These are phyloP conservation scores for Calvadosia cruxmelitensis DNA, from an alignment of 30 jellyfish, hydroid and myxozoan genomes.

Conservation along the genomic window DNA sequence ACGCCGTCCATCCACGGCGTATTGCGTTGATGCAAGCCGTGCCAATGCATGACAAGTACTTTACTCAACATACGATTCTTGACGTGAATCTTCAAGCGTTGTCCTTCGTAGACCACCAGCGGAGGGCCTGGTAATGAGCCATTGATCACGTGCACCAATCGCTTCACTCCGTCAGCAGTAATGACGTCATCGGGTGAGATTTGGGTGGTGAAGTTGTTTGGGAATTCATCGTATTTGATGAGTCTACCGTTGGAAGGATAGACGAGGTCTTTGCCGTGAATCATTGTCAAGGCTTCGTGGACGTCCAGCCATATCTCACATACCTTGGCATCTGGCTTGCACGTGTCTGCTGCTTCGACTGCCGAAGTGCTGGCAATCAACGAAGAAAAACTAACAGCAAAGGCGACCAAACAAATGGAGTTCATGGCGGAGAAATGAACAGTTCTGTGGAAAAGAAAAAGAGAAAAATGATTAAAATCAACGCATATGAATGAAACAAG, in stretches of 20 bases:
- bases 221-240: not conserved
- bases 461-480: too few relatives aligned
- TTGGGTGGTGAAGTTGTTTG: not conserved
- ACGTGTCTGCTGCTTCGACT: not conserved
- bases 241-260: not conserved
- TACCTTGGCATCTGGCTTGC: not conserved
- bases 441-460: too few relatives aligned
- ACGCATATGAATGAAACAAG: too few relatives aligned
- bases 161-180: slow-evolving; percentile 39
- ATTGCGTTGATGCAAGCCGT: slow-evolving; percentile 32
- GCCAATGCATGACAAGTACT: slow-evolving; percentile 41
- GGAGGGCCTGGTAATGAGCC: slow-evolving; percentile 45
- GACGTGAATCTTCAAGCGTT: slow-evolving; percentile 18
- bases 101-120: slow-evolving; percentile 32
- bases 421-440: too few relatives aligned
- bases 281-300: not conserved
- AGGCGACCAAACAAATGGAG: too few relatives aligned
- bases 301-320: not conserved
- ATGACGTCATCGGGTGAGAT: slow-evolving; percentile 14
- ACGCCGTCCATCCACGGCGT: slow-evolving; percentile 69
- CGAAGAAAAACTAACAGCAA: too few relatives aligned
- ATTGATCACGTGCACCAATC: slow-evolving; percentile 16
- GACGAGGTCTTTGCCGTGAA: not conserved
- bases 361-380: too few relatives aligned
- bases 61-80: slow-evolving; percentile 20